These are phyloP conservation scores for Troglohyphantes excavatus DNA, from an alignment of 2,888 invertebrate genomes.

Conservation along the genomic window DNA sequence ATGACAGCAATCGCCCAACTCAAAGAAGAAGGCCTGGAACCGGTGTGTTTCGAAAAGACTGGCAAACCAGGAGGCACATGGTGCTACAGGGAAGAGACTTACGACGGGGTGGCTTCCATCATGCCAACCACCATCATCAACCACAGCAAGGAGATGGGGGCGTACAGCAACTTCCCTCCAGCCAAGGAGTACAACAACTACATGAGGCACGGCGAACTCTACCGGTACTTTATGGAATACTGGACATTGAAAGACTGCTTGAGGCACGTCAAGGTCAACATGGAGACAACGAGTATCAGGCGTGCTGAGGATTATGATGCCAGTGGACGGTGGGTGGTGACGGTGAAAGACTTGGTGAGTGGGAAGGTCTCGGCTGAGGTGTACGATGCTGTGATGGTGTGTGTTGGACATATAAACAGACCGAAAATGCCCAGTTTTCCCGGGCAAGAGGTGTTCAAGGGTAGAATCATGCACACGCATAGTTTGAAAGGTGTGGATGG, in stretches of 20 bases:
- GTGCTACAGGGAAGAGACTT: slow-evolving; percentile 80
- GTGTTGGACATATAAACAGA: slow-evolving; percentile 83
- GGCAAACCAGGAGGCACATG: slow-evolving; percentile 82
- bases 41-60: slow-evolving; percentile 82
- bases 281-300: slow-evolving; percentile 46
- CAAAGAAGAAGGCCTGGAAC: slow-evolving; percentile 81
- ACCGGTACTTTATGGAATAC: slow-evolving; percentile 81
- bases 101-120: slow-evolving; percentile 81
- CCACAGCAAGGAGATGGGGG: slow-evolving; percentile 82
- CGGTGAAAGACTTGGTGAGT: slow-evolving; percentile 32
- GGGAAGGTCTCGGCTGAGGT: slow-evolving; percentile 33
- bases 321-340: slow-evolving; percentile 79
- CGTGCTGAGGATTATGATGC: slow-evolving; percentile 63
- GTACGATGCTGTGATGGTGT: slow-evolving; percentile 83
- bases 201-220: slow-evolving; percentile 83
- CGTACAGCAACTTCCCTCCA: slow-evolving; percentile 83
- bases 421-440: slow-evolving; percentile 82
- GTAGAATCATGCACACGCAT: slow-evolving; percentile 80
- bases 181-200: slow-evolving; percentile 83
- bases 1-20: slow-evolving; percentile 82
- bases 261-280: slow-evolving; percentile 76
- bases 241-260: slow-evolving; percentile 78
- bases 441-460: slow-evolving; percentile 82
- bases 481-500: slow-evolving; percentile 73
- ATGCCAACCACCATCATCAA: slow-evolving; percentile 82